Evolutionary conservation across 2,888 invertebrate genomes (phyloP), one percentile per base, ranked within the genome.

Genomic region (Drosophila emarginata): DNA sequence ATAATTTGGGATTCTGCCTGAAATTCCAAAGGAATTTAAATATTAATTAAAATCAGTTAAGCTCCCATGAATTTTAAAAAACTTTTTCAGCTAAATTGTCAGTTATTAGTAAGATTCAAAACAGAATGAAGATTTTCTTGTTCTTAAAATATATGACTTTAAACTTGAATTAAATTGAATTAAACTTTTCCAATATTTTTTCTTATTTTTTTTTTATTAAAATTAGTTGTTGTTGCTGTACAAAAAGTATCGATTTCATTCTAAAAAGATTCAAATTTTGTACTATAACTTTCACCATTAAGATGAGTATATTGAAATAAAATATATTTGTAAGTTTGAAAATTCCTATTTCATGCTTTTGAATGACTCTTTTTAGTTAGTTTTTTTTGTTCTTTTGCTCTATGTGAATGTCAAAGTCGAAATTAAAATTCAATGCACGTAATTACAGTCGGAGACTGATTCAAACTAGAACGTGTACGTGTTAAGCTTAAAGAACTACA

Each of bases 391-490:
- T 45, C 45, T 45, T 6, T 21, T 21, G 21, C 21, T 45, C 45
- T 45, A 45, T 45, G 45, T 45, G 45, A 45, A 45, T 45, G 21
- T 45, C 45, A 45, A 45, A 45, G 45, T 45, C 45, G 14, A 59
- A 40, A 56, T 87, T 74, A 60, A 53, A 65, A 85, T 67, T 70
- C 87, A n/a, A 39, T 59, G 60, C 84, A 87, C 87, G 87, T 85
- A 85, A 80, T 77, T 77, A 69, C 61, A 45, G 45, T 45, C 59
- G 40, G 67, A 64, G 36, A 6, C 63, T 67, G 68, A 67, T 58
- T 56, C 77, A 82, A 85, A 87, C 85, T 85, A 85, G 84, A 87
- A 87, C 84, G 87, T 9, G 78, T 80, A 85, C 86, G 81, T 82
- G 86, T 69, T 9, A 23, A 21, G 71, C 65, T 45, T 65, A 40